A percentile compares a stretch with the other conserved stretches of the same genome.
These are phyloP conservation scores for Agrotis exclamationis DNA, from an alignment of 2,888 invertebrate genomes.

Conservation along the genomic window DNA sequence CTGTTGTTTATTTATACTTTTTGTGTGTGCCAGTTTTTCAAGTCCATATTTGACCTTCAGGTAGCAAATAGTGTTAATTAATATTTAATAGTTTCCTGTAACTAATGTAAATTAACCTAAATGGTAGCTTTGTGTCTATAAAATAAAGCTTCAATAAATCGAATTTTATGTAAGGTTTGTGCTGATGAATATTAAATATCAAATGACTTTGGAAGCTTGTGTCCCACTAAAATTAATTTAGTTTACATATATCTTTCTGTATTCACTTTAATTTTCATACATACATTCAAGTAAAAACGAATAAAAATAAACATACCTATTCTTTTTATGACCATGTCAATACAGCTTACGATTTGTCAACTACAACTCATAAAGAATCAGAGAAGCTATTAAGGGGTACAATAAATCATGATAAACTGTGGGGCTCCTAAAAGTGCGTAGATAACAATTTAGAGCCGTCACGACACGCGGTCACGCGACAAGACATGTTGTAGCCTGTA, in stretches of 20 bases:
- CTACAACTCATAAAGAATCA: conserved; percentile 54
- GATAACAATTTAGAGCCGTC: conserved; percentile 81
- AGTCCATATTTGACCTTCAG: conserved; percentile 42
- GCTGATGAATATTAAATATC: too few relatives aligned
- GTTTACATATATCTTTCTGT: too few relatives aligned
- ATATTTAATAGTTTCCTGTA: conserved; percentile 6
- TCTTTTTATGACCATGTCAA: conserved; percentile 12
- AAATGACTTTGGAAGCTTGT: too few relatives aligned
- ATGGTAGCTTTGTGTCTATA: background rate
- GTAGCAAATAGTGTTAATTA: conserved; percentile 10
- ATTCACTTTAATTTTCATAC: too few relatives aligned
- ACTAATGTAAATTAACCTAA: conserved; percentile 5
- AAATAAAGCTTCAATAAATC: too few relatives aligned
- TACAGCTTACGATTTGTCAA: conserved; percentile 37
- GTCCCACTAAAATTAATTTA: too few relatives aligned
- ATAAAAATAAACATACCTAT: background rate
- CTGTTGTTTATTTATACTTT: conserved; percentile 44
- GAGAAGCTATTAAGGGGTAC: conserved; percentile 69
- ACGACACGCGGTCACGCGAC: conserved; percentile 79
- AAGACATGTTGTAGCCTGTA: conserved; percentile 49
- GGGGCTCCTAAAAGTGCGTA: conserved; percentile 77
- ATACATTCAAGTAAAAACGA: too few relatives aligned
- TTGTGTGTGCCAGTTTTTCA: conserved; percentile 50
- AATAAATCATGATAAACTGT: conserved; percentile 79
- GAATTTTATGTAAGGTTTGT: too few relatives aligned